Base-by-base conservation (phyloP, 1,140 invertebrate species). In the Acyrthosiphon pisum region DNA sequence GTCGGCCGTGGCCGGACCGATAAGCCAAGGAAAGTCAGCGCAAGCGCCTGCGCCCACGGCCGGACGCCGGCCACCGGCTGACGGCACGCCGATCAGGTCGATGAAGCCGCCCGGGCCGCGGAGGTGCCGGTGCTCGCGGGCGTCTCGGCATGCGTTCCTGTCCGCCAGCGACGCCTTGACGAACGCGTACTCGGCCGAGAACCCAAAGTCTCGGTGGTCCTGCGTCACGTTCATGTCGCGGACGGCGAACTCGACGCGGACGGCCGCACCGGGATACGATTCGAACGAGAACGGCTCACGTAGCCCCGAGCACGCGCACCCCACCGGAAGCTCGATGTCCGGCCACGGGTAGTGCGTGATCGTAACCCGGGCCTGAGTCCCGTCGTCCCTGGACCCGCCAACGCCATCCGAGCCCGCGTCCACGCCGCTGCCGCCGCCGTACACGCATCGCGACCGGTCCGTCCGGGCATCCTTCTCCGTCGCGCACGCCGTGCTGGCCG, bases 171-270 rank as follows among this genome's bases (percentile, higher is more conserved):
- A 88, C 2, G 94, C 94, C 26, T 93, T 94, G 88, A 88, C 56
- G 76, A 95, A 95, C 30, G 94, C 93, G 86, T 94, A 95, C 89
- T 95, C 94, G 0, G 97, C 97, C 94, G 98, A 97, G 95, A 98
- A 98, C 94, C 96, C 96, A 95, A 97, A 98, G 95, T 97, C 97
- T 76, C 96, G 96, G 94, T 97, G 97, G 95, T 98, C 97, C 95
- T 98, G 97, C 22, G 96, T 97, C 48, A 97, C 97, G 95, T 97
- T 97, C 97, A 98, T 98, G 94, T 97, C 96, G 2, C 96, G 97
- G 6, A 98, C 96, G 0, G 96, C 96, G 94, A 98, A 98, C 94
- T 96, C 96, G 1, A 98, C 96, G 94, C 97, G 97, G 4, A 98
- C 96, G 91, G 96, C 96, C 81, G 96, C 96, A 3, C 97, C 96